Percentiles rank a stretch among this genome's conserved stretches.
These are phyloP conservation scores for Imbricaverruca yamaguchii DNA, from an alignment of 2,888 invertebrate species.

Conservation along the genomic window DNA sequence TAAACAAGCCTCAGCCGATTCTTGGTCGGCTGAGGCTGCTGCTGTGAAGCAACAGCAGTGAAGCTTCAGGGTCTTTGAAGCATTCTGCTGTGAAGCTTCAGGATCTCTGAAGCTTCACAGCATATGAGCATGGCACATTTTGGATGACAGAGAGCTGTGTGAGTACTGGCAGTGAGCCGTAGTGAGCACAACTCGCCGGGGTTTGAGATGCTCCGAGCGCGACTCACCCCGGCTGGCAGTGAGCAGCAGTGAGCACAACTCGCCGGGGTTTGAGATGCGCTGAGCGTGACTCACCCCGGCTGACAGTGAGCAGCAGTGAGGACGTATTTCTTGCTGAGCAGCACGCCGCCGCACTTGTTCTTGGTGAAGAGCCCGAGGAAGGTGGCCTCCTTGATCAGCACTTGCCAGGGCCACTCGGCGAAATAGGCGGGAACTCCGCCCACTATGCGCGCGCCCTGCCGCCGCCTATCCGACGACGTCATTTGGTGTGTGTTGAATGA, in stretches of 20 bases:
- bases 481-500: not conserved
- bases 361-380: conserved; percentile 90
- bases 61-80: too few species aligned
- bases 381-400: conserved; percentile 79
- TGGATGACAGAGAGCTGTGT: too few species aligned
- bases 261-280: too few species aligned
- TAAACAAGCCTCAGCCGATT: too few species aligned
- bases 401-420: conserved; percentile 91
- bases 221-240: conserved; percentile 83
- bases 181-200: too few species aligned
- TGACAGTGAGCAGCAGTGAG: conserved; percentile 93
- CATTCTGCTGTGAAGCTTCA: too few species aligned
- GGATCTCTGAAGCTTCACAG: too few species aligned
- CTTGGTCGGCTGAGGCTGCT: too few species aligned
- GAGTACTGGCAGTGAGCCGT: too few species aligned
- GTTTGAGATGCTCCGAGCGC: too few species aligned
- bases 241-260: conserved; percentile 77
- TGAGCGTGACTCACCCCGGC: conserved; percentile 59
- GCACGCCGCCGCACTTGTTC: conserved; percentile 89
- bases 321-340: conserved; percentile 78
- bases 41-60: too few species aligned
- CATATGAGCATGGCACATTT: too few species aligned
- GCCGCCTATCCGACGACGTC: conserved; percentile 9
- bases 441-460: conserved; percentile 63
- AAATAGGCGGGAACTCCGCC: conserved; percentile 79